Evolutionary conservation across 2,797 vertebrate species (phyloP), one percentile per base, ranked within the genome.

Genomic region (Sebastes jordani): DNA sequence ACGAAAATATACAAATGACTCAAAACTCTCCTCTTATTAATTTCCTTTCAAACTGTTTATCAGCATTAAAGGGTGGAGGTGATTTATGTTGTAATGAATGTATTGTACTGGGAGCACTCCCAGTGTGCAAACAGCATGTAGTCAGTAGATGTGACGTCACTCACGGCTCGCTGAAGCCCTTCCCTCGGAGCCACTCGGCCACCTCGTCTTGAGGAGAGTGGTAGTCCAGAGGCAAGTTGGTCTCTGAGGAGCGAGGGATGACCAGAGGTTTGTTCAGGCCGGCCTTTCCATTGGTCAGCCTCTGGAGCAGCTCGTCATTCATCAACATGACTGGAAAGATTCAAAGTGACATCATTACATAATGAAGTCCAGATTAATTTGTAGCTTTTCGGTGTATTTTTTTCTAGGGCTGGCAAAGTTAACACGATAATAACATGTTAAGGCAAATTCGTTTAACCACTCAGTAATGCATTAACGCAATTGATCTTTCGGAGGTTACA

Each of bases 141-240:
- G 16, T 54, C 42, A 25, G 25, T 0, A 10, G 42, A 1, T 36
- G 52, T 42, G 58, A 8, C 1, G 18, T 10, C 4, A 95, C 97
- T 97, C 89, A 98, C 97, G 95, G 82, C 5, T 96, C 90, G 58
- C 90, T 95, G 85, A 98, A 98, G 70, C 97, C 96, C 75, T 98
- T 98, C 79, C 95, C 96, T 42, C 91, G 83, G 38, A 98, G 94
- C 97, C 97, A 98, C 36, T 93, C 88, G 1, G 89, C 92, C 74
- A 98, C 97, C 60, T 97, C 96, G 0, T 92, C 89, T 0, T 93
- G 92, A 6, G 94, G 84, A 16, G 96, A 98, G 89, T 94, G 90
- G 88, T 89, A 96, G 82, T 95, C 92, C 85, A 92, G 88, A 5
- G 94, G 95, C 0, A 90, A 86, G 0, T 87, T 88, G 46, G 95